Evolutionary conservation across 2,888 invertebrate species (phyloP), one percentile per base, ranked within the genome.

Genomic region (Zeuzera pyrina): DNA sequence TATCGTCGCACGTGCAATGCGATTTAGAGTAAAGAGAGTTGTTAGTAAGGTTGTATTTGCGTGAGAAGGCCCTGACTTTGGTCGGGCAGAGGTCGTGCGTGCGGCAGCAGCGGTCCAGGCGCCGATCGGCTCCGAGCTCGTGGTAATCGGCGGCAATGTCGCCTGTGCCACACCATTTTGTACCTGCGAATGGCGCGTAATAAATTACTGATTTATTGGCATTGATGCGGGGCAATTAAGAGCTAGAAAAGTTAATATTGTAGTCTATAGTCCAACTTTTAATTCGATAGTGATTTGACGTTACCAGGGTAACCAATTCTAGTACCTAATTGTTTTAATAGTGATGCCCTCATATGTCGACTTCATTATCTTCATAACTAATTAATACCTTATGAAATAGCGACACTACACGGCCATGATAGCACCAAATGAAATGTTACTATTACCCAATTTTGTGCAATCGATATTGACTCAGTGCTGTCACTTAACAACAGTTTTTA

Each of bases 91-190:
- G 86, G 78, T 97, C 96, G 66, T 97, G 97, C 10, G 90, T 90
- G 37, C 95, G 87, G 71, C 97, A 97, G 67, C 97, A 97, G 48
- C 88, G 85, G 74, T 95, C 95, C 49, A 93, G 88, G 16, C 79
- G 76, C 29, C 77, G 57, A 53, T 90, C 91, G 0, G 87, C 84
- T 23, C 97, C 97, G 42, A 96, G 81, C 71, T 96, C 95, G 66
- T 90, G 90, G 74, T 93, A 95, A 57, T 90, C 87, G 12, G 86
- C 78, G 1, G 96, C 95, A 45, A 94, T 89, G 67, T 95, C 95
- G 1, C 95, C 95, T 0, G 93, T 90, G 11, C 96, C 96, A 58
- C 96, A 97, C 94, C 94, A 95, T 68, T 94, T 94, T 22, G 94
- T 95, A 41, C 94, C 94, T 94, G 61, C 1, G 68, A 19, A 19